These are phyloP conservation scores for Drosophila ficusphila DNA, from an alignment of 1,140 invertebrate species.

Conservation along the genomic window DNA sequence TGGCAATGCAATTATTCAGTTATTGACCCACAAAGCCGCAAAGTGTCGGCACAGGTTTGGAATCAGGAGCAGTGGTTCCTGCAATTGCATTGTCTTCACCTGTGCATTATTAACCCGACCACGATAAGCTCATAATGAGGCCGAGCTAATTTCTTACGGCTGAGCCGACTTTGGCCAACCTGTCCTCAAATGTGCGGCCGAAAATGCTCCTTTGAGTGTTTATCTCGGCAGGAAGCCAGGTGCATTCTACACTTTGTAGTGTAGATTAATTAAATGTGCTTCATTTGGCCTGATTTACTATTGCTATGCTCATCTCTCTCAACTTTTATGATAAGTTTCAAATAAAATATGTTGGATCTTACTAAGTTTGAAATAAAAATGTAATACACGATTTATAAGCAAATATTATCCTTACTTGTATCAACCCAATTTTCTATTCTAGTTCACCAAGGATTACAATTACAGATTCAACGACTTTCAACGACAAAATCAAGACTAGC, in stretches of 20 bases:
- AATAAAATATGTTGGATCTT: too few species aligned
- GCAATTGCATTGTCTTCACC: conserved; percentile 47
- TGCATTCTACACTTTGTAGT: not conserved
- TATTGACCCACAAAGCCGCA: conserved; percentile 76
- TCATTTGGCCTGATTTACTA: not conserved
- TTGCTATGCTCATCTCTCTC: too few species aligned
- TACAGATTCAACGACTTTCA: too few species aligned
- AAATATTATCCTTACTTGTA: too few species aligned
- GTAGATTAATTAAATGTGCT: not conserved
- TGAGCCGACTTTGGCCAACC: conserved; percentile 16
- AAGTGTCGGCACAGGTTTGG: conserved; percentile 45
- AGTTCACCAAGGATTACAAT: too few species aligned
- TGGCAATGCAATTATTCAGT: conserved; percentile 69
- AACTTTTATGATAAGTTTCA: too few species aligned
- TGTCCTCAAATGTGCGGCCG: conserved; percentile 57
- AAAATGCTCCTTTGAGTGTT: conserved; percentile 14
- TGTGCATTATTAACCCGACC: conserved; percentile 76
- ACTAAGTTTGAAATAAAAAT: too few species aligned
- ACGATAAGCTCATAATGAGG: conserved; percentile 77
- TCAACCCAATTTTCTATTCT: too few species aligned
- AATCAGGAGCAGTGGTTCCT: conserved; percentile 4
- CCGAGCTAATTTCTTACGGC: conserved; percentile 53
- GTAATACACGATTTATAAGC: too few species aligned
- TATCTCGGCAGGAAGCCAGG: conserved; percentile 19
- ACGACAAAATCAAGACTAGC: too few species aligned